Evolutionary conservation across 2,797 vertebrate species (phyloP).

Genomic region (Cynodonichthys magdalenae): DNA sequence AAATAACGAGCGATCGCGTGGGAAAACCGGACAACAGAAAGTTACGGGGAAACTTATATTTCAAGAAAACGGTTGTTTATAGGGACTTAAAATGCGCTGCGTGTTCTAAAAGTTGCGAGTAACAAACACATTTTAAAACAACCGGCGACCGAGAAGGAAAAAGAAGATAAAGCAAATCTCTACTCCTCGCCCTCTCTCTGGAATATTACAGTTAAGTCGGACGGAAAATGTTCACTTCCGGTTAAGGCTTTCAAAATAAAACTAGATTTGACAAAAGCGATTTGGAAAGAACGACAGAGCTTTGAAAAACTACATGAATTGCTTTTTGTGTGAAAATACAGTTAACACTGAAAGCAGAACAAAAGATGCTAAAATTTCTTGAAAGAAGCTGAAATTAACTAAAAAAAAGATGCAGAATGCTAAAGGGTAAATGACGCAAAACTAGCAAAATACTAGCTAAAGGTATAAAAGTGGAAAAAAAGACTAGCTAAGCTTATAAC

Average conservation of each 20-base stretch:
- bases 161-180: constrained; percentile 34
- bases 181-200: constrained; percentile 31
- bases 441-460: too few species aligned
- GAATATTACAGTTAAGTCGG: constrained; percentile 13
- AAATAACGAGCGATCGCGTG: background rate
- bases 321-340: too few species aligned
- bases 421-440: too few species aligned
- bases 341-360: too few species aligned
- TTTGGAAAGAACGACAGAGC: too few species aligned
- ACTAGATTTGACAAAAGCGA: background rate
- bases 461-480: too few species aligned
- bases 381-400: too few species aligned
- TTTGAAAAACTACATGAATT: too few species aligned
- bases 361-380: too few species aligned
- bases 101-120: background rate
- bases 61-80: background rate
- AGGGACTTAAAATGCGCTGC: background rate
- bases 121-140: constrained; percentile 38
- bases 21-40: background rate
- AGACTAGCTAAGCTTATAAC: too few species aligned
- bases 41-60: background rate
- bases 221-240: constrained; percentile 27
- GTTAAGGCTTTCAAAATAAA: constrained; percentile 42
- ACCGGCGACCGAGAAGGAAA: constrained; percentile 17
- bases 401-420: too few species aligned